Percentiles rank a stretch among this genome's conserved stretches.
These are phyloP conservation scores for Beris chalybata DNA, from an alignment of 2,888 invertebrate genomes.

Conservation along the genomic window DNA sequence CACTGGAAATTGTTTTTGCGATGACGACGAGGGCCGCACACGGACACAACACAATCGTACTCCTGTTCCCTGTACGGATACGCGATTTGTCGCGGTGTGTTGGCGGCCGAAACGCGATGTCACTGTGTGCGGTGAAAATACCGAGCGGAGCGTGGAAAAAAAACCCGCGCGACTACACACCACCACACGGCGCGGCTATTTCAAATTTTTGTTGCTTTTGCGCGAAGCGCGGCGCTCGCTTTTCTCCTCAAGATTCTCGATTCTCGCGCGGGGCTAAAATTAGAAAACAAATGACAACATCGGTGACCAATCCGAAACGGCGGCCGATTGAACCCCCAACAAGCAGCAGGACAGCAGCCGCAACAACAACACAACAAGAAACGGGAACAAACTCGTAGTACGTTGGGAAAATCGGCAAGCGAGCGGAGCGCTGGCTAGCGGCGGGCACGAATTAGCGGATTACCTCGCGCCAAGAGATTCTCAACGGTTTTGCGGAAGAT, in stretches of 20 bases:
- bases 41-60: constrained; percentile 10
- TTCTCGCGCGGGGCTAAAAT: constrained; percentile 28
- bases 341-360: too few species aligned
- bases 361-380: too few species aligned
- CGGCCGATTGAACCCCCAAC: not conserved
- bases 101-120: constrained; percentile 11
- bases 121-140: constrained; percentile 23
- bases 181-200: constrained; percentile 13
- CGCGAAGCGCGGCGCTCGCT: constrained; percentile 26
- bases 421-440: too few species aligned
- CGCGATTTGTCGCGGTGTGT: constrained; percentile 1
- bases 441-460: too few species aligned
- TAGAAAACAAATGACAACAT: constrained; percentile 37
- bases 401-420: too few species aligned
- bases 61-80: constrained; percentile 3
- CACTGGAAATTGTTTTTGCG: constrained; percentile 19
- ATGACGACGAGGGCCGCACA: not conserved
- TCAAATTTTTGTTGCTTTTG: constrained; percentile 27
- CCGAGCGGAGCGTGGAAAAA: too few species aligned
- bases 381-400: too few species aligned
- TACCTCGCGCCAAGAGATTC: too few species aligned
- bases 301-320: constrained; percentile 32
- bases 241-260: not conserved
- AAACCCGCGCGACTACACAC: constrained; percentile 27
- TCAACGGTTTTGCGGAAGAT: too few species aligned